Evolutionary conservation across 2,113 vertebrate genomes (phyloP), one percentile per base, ranked within the genome.

Genomic region (Coracopsis vasa): DNA sequence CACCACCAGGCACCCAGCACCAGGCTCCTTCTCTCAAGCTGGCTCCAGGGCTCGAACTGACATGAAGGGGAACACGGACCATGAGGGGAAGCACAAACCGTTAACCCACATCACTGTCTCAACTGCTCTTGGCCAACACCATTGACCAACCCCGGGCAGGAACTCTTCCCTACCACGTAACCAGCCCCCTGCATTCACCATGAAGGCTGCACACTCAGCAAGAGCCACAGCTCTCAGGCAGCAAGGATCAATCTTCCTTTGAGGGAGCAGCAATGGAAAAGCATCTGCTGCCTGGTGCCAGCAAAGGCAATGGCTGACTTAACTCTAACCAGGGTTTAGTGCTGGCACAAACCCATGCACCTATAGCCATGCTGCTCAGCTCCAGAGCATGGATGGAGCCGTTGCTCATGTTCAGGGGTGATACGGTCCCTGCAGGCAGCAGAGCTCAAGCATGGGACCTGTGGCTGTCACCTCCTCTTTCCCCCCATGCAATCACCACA

Each of bases 361-460:
- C 51, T 2, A 7, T 15, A 44, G 35, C 33, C 4, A 0, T 0
- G 8, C 21, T 2, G 27, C 18, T 16, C 33, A 25, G 12, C 1
- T 17, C 29, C 7, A 15, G 18, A 41, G 54, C 16, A 7, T 0
- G 39, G 56, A 64, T 0, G 28, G 42, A 72, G 69, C 69, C 1
- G 27, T 1, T 28, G 33, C 4, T 10, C 28, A 48, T 3, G 3
- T 1, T 47, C 18, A 10, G 0, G 0, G 9, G 35, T 19, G 39
- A 67, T 64, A 39, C 33, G 10, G 37, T 1, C 48, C 17, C 47
- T 16, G 4, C 25, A 9, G 25, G 45, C 31, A 69, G 35, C 3
- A 1, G 11, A 17, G 39, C 35, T 14, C 16, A 28, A 31, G 27
- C 48, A 33, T 0, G 0, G 1, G 8, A 33, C 11, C 20, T 2